Base-by-base conservation (phyloP, 1,140 invertebrate genomes). In the Scaptomyza pallida region DNA sequence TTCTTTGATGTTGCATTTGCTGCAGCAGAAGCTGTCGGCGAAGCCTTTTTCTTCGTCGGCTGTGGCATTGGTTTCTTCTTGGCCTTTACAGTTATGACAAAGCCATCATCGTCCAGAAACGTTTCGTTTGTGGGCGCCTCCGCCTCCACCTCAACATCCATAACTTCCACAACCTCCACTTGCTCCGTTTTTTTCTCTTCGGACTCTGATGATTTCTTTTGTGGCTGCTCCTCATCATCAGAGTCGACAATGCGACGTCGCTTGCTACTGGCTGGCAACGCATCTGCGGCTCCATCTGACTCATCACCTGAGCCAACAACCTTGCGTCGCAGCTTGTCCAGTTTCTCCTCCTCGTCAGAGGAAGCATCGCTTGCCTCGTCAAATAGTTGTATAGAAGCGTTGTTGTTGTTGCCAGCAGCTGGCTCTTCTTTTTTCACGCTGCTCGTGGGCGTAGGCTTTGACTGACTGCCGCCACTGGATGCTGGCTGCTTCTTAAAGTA, bases 91-190 rank as follows among this genome's bases (percentile, higher is more conserved):
- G 89, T 91, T 33, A 91, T 75, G 17, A 91, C 89, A 56, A 91
- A 91, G 13, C 89, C 89, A 54, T 91, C 89, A 1, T 91, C 89
- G 67, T 91, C 89, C 23, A 91, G 57, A 78, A 70, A 90, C 6
- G 89, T 90, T 70, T 91, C 89, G 33, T 86, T 86, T 15, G 70
- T 63, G 1, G 63, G 45, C n/a, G 45, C 19, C 4, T 59, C 40
- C 52, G 48, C 56, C 9, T 60, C 70, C n/a, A 63, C 41, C 15
- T 52, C 68, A 12, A 56, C 48, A 9, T 71, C 72, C 12, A 64
- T n/a, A n/a, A n/a, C 56, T 15, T 65, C 73, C 51, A 75, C 70
- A 6, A 61, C 16, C 33, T 50, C 15, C 12, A 19, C 51, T 17
- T 26, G 16, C 40, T 62, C 35, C 40, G 26, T 8, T n/a, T 52